Conservation (phyloP, 2,888 invertebrate genomes). For the Charanyca ferruginea region DNA sequence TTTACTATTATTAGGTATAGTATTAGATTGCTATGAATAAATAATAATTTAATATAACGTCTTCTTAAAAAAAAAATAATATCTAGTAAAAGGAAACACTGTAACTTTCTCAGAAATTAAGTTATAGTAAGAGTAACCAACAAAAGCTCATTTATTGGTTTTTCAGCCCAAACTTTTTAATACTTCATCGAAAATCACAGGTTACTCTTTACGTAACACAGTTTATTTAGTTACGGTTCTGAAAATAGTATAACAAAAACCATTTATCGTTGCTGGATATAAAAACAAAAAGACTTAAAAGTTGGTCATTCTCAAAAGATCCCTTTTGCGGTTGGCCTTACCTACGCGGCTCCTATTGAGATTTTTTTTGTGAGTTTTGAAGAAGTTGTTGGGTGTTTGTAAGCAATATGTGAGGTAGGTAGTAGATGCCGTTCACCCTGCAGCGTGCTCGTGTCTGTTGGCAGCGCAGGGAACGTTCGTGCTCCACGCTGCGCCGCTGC, state of each 20-base stretch:
- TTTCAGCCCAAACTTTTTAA: conserved; percentile 15
- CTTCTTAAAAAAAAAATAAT: no score
- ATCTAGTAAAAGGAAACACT: neutral
- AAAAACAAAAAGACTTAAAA: conserved; percentile 71
- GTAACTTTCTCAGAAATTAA: neutral
- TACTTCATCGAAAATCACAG: conserved; percentile 14
- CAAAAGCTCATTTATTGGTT: conserved; percentile 19
- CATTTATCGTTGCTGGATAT: conserved; percentile 47
- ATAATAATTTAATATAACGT: no score
- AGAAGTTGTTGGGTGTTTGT: conserved; percentile 71
- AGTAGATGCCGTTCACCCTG: conserved; percentile 81
- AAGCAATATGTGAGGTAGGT: conserved; percentile 69
- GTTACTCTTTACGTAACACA: conserved; percentile 16
- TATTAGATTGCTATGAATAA: no score
- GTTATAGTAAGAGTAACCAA: conserved; percentile 5
- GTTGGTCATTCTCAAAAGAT: conserved; percentile 71
- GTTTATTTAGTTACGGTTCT: conserved; percentile 21
- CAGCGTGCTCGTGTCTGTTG: conserved; percentile 72
- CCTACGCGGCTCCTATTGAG: conserved; percentile 70
- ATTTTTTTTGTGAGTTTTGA: conserved; percentile 74
- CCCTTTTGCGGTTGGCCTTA: conserved; percentile 68
- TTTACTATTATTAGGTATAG: no score
- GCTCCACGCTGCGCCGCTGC: conserved; percentile 72
- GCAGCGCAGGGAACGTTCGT: conserved; percentile 70
- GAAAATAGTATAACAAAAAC: conserved; percentile 47